Evolutionary conservation across 23 tunicate species (phyloP), one percentile per base, ranked within the genome.

Genomic region (Ciona savignyi): DNA sequence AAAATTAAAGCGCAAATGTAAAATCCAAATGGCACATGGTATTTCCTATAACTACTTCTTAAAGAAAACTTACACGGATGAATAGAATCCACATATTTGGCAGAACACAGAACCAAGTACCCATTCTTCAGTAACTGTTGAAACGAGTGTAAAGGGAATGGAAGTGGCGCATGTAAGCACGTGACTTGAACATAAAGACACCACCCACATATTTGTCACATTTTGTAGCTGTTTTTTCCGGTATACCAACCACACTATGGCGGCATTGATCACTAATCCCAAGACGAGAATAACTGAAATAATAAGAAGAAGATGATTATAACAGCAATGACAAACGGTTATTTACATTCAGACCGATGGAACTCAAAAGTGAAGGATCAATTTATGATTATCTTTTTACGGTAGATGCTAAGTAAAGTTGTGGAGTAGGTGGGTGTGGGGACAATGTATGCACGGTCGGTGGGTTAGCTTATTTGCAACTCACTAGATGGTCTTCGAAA

Each of bases 151-250:
- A 26, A 83, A 35, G 1, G 88, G 88, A 1, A 83, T 23, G 19
- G 88, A 75, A 11, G 75, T 27, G 26, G 27, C 70, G 75, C 88
- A 75, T 1, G 78, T 70, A 20, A 88, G 73, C 1, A 82, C 4
- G 25, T 88, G 96, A 51, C 80, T 75, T 25, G 64, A 26, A 64
- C 96, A 88, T 33, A 88, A 77, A 2, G 96, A 88, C 0, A 63
- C 74, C 1, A 88, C 96, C 96, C 96, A 88, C 87, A 88, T 60
- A 34, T 88, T 77, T 25, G 84, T 82, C 48, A 81, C 65, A 2
- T 78, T 88, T 64, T 78, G 87, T 35, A 88, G 72, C 23, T 82
- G 63, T 25, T 78, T 77, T 25, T 88, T 72, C 27, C 31, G 74
- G 60, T 73, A 72, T 4, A 88, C 81, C 56, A 88, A 35, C 83